These are phyloP conservation scores for Sitophilus oryzae DNA, from an alignment of 1,140 invertebrate species.

Conservation along the genomic window DNA sequence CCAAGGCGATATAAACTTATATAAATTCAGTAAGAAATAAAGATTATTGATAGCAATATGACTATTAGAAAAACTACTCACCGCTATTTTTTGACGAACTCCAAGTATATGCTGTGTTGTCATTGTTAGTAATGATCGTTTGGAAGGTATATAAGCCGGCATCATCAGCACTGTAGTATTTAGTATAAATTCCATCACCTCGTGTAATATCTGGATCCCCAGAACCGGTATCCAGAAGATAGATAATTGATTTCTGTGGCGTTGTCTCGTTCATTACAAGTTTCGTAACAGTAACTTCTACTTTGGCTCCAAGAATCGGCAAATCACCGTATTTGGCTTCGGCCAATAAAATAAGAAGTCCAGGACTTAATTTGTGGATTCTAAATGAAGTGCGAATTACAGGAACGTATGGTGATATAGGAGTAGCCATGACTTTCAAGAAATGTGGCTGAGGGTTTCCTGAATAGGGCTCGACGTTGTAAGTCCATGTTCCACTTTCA, in stretches of 20 bases:
- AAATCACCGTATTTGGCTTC: conserved; percentile 51
- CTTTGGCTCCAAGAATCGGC: conserved; percentile 49
- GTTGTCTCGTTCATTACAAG: conserved; percentile 42
- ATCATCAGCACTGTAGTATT: conserved; percentile 52
- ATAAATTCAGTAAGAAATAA: too few relatives aligned
- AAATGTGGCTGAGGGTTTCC: conserved; percentile 55
- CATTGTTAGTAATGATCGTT: conserved; percentile 46
- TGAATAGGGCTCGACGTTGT: conserved; percentile 50
- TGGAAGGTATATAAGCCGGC: conserved; percentile 51
- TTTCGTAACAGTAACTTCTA: conserved; percentile 47
- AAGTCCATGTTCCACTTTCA: conserved; percentile 54
- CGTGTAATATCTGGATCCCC: conserved; percentile 60
- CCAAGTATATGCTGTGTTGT: conserved; percentile 48
- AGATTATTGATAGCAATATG: neutral
- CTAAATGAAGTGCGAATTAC: conserved; percentile 45
- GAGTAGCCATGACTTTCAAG: conserved; percentile 50
- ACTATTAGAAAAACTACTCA: conserved; percentile 20
- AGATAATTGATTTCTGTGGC: conserved; percentile 45
- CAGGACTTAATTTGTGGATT: conserved; percentile 37
- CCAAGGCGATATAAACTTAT: too few relatives aligned
- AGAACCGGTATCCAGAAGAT: conserved; percentile 55
- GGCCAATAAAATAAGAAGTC: conserved; percentile 46
- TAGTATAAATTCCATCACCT: conserved; percentile 61
- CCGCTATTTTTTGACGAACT: conserved; percentile 31
- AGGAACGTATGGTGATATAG: conserved; percentile 38